phyloP scores from a whole-genome alignment of 30 jellyfish, hydroid and myxozoan species.

The Hydra vulgaris region DNA sequence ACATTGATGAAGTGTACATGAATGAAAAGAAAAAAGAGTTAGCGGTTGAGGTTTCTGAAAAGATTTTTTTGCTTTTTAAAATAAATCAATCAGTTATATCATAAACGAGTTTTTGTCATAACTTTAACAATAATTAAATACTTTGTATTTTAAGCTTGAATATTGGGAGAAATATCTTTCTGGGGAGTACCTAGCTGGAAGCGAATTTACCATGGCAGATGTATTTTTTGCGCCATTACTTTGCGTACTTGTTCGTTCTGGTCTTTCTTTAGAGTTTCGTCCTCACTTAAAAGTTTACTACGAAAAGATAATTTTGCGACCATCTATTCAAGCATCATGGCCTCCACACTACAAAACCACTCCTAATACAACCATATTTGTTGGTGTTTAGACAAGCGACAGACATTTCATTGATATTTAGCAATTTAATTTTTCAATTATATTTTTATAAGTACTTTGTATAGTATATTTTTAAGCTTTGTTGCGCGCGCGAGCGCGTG shows the following conservation, averaged over 20 bases:
- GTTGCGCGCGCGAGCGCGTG: too few relatives aligned
- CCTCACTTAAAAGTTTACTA: slow-evolving; percentile 31
- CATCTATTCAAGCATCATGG: slow-evolving; percentile 40
- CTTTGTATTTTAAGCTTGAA: slow-evolving; percentile 8
- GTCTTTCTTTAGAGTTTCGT: slow-evolving; percentile 30
- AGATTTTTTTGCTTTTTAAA: too few relatives aligned
- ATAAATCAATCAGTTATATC: too few relatives aligned
- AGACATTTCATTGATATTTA: too few relatives aligned
- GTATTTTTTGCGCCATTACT: slow-evolving; percentile 16
- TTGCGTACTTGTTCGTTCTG: slow-evolving; percentile 16
- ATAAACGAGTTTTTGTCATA: too few relatives aligned
- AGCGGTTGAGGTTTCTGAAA: slow-evolving; percentile 8
- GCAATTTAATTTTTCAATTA: too few relatives aligned
- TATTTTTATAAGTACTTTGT: too few relatives aligned
- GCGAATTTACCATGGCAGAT: slow-evolving; percentile 45
- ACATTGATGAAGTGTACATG: slow-evolving; percentile 3
- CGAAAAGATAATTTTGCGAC: slow-evolving; percentile 15
- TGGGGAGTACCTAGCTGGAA: slow-evolving; percentile 21
- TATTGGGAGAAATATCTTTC: slow-evolving; percentile 21
- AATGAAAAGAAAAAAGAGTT: background rate
- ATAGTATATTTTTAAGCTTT: too few relatives aligned
- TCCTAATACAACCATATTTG: slow-evolving; percentile 9
- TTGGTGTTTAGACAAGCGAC: slow-evolving; percentile 3
- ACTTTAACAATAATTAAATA: too few relatives aligned
- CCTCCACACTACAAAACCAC: slow-evolving; percentile 34